Conservation (phyloP, 2,888 invertebrate species). For the Eupsilia transversa region DNA sequence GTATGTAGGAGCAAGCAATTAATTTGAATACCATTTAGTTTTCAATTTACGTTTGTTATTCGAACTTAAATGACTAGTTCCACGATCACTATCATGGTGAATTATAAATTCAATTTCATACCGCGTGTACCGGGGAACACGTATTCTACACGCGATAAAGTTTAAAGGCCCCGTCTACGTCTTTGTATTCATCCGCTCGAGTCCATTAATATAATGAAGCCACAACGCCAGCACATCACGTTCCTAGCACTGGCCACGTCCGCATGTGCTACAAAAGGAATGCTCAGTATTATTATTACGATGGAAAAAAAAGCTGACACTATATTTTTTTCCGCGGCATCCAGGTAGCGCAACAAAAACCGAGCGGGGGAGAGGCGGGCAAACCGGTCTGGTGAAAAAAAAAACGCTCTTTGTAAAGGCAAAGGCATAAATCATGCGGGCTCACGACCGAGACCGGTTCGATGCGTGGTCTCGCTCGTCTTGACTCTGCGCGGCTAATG, state of each 20-base stretch:
- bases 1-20: slow-evolving; percentile 23
- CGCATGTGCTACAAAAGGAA: slow-evolving; percentile 89
- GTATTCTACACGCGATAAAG: slow-evolving; percentile 83
- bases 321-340: slow-evolving; percentile 84
- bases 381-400: slow-evolving; percentile 84
- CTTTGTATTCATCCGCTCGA: slow-evolving; percentile 88
- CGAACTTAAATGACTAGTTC: slow-evolving; percentile 61
- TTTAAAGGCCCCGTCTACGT: slow-evolving; percentile 85
- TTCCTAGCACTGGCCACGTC: slow-evolving; percentile 84
- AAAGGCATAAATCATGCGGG: slow-evolving; percentile 88
- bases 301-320: slow-evolving; percentile 83
- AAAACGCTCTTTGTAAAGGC: slow-evolving; percentile 83
- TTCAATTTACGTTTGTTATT: slow-evolving; percentile 42
- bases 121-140: slow-evolving; percentile 78
- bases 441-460: slow-evolving; percentile 86
- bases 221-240: slow-evolving; percentile 87
- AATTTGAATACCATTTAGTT: slow-evolving; percentile 39
- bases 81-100: slow-evolving; percentile 70
- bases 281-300: slow-evolving; percentile 89
- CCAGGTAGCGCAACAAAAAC: slow-evolving; percentile 88
- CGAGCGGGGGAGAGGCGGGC: slow-evolving; percentile 76
- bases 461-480: slow-evolving; percentile 77
- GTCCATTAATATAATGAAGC: slow-evolving; percentile 90
- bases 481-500: slow-evolving; percentile 83
- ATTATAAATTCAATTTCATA: slow-evolving; percentile 80